phyloP scores from a whole-genome alignment of 1,140 invertebrate species.

The Microplitis demolitor region DNA sequence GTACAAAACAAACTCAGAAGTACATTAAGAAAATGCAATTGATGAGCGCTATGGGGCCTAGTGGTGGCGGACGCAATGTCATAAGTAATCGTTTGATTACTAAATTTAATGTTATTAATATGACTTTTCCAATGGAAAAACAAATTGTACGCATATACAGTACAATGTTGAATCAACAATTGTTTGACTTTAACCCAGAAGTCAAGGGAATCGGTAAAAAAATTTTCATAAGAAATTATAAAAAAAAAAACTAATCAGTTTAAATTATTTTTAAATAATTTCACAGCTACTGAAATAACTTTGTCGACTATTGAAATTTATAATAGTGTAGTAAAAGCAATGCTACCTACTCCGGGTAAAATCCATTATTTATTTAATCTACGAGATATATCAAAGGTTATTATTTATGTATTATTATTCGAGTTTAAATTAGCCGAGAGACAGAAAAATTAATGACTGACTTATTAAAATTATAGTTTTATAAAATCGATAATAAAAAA shows the following conservation, averaged over 20 bases:
- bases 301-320: conserved; percentile 75
- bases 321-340: conserved; percentile 69
- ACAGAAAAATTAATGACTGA: too few species aligned
- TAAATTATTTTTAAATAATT: conserved; percentile 9
- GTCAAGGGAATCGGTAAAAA: conserved; percentile 71
- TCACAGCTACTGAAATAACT: conserved; percentile 62
- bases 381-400: conserved; percentile 80
- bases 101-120: conserved; percentile 80
- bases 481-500: background rate
- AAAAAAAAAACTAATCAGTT: background rate
- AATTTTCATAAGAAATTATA: background rate
- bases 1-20: conserved; percentile 73
- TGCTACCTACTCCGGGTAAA: conserved; percentile 84
- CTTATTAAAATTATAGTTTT: too few species aligned
- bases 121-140: conserved; percentile 78
- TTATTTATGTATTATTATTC: background rate
- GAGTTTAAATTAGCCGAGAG: too few species aligned
- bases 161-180: conserved; percentile 80
- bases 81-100: conserved; percentile 78
- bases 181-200: conserved; percentile 77
- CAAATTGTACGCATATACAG: conserved; percentile 82
- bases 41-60: conserved; percentile 78
- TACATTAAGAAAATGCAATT: conserved; percentile 77
- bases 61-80: conserved; percentile 78
- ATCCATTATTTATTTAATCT: conserved; percentile 90